Conservation (phyloP, 2,888 invertebrate species). For the Cataglyphis cursor region DNA sequence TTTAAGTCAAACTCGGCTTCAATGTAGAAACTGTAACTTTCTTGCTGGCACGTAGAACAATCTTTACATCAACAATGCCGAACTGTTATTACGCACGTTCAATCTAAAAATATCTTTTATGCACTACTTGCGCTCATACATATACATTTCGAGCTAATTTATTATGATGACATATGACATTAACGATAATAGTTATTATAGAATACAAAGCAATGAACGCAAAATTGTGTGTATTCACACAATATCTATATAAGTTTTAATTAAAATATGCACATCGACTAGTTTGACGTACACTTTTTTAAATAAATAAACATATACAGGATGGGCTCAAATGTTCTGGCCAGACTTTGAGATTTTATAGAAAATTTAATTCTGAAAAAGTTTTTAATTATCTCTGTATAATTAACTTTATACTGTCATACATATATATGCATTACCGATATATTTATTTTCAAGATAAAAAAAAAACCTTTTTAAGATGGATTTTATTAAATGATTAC, state of each 20-base stretch:
- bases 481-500: not conserved
- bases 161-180: not conserved
- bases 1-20: slow-evolving; percentile 33
- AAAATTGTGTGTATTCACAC: not conserved
- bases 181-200: not conserved
- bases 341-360: no score
- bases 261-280: not conserved
- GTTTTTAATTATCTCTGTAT: not conserved
- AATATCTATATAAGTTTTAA: not conserved
- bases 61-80: slow-evolving; percentile 19
- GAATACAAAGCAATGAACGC: not conserved
- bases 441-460: not conserved
- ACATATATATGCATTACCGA: not conserved
- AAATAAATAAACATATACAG: not conserved
- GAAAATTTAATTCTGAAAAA: no score
- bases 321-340: no score
- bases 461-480: not conserved
- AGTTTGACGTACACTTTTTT: not conserved
- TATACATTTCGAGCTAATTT: not conserved
- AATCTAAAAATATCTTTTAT: slow-evolving; percentile 17
- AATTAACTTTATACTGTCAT: not conserved
- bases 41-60: slow-evolving; percentile 47
- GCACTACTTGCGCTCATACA: not conserved
- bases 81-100: slow-evolving; percentile 44
- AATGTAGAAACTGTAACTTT: slow-evolving; percentile 38